phyloP scores from a whole-genome alignment of 2,888 invertebrate genomes.

The Tridacna gigas region DNA sequence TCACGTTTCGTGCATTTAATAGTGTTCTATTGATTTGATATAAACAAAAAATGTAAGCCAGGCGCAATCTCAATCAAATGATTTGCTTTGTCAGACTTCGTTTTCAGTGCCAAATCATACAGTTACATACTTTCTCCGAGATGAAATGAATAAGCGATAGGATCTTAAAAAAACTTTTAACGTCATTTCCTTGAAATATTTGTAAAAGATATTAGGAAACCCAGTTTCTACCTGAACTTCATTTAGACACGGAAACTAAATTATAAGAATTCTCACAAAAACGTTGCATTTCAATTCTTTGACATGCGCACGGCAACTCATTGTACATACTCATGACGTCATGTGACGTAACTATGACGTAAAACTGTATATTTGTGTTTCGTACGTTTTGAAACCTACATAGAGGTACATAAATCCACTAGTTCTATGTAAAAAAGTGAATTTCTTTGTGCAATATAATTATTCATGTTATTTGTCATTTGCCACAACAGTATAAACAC shows the following conservation, averaged over 20 bases:
- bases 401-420: slow-evolving; percentile 8
- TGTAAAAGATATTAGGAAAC: neutral
- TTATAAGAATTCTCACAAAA: neutral
- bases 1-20: slow-evolving; percentile 14
- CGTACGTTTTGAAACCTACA: slow-evolving; percentile 8
- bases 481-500: neutral
- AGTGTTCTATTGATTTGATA: neutral
- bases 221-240: too few species aligned
- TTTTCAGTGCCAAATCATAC: too few species aligned
- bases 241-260: neutral
- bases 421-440: slow-evolving; percentile 17
- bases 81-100: neutral
- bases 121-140: too few species aligned
- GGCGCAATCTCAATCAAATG: neutral
- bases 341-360: slow-evolving; percentile 4
- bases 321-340: slow-evolving; percentile 35
- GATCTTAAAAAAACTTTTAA: too few species aligned
- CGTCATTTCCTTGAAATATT: too few species aligned
- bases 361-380: slow-evolving; percentile 32
- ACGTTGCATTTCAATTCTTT: slow-evolving; percentile 4
- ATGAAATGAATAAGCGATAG: too few species aligned
- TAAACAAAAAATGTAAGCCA: neutral
- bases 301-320: slow-evolving; percentile 14
- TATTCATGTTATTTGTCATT: neutral
- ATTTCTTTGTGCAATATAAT: slow-evolving; percentile 26